Evolutionary conservation across 2,113 vertebrate genomes (phyloP), one percentile per base, ranked within the genome.

Genomic region (Clarias gariepinus): DNA sequence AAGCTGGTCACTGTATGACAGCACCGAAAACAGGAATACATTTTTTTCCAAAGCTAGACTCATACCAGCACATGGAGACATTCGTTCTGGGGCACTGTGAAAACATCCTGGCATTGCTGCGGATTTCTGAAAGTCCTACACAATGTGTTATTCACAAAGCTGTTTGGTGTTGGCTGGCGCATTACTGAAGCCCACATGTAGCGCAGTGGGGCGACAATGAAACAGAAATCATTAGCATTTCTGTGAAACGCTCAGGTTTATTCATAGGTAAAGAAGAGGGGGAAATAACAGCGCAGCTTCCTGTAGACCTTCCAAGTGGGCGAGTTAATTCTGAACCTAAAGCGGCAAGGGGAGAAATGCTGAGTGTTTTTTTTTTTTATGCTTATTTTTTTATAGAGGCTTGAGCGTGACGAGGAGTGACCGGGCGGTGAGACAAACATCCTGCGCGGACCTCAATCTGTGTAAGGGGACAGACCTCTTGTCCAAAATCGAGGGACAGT

Each of bases 141-240:
- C 30, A 55, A 87, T 87, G 71, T 86, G 90, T 90, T 90, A 90
- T 92, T 92, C 84, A 84, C 86, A 87, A 89, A 86, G 83, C 85
- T 61, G 66, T 89, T 91, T 90, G 89, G 87, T 41, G 81, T 78
- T 90, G 66, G 83, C 82, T 92, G 91, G 85, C 90, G 89, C 90
- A 90, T 92, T 91, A 16, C 68, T 88, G 81, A 83, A 89, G 84
- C 89, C 87, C 90, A 88, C 76, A 81, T 91, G 87, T 89, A 91
- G 90, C 88, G 90, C 47, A 16, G 73, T 3, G 91, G 80, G 81
- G 78, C 68, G 18, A 58, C 80, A 81, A 83, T 87, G 84, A 87
- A 83, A 69, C 81, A 55, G 84, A 85, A 88, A 86, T 93, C 88
- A 93, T 94, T 93, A 91, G 89, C 92, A 93, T 92, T 92, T 92